Evolutionary conservation across 2,797 vertebrate species (phyloP), one percentile per base, ranked within the genome.

Genomic region (Eremophila alpestris): DNA sequence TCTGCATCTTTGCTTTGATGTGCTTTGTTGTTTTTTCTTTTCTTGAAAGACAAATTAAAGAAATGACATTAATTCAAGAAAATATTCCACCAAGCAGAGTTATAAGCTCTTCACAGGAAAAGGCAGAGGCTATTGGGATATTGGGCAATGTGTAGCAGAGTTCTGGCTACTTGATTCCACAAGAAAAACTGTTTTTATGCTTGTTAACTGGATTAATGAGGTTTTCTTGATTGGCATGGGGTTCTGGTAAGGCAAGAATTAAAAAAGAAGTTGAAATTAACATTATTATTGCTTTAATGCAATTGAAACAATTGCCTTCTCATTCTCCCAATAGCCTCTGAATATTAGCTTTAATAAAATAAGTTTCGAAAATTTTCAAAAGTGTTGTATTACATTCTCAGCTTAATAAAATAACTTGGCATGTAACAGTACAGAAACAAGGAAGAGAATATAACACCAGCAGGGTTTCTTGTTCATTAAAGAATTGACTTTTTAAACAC

Each of bases 171-270:
- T 71, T 96, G 94, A 95, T 94, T 96, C 78, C 85, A 87, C 67
- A 94, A 92, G 67, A 95, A 96, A 90, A 96, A 81, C 43, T 63
- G 40, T 69, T 96, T 43, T 64, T 95, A 83, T 87, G 58, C 83
- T 87, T 96, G 41, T 92, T 86, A 97, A 92, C 56, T 76, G 85
- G 49, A 97, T 94, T 96, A 97, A 97, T 95, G 89, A 91, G 52
- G 54, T 97, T 95, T 89, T 23, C 63, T 92, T 91, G 62, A 83
- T 94, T 94, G 92, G 41, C 85, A 84, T 34, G 81, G 49, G 10
- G 20, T 96, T 96, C 83, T 81, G 62, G 55, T 68, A 79, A 96
- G 45, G 62, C 74, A 97, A 95, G 70, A 87, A 96, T 87, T 91
- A 29, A 83, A 77, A 94, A 81, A 46, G 11, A 93, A 69, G 60